These are phyloP conservation scores for Drosophila infuscata DNA, from an alignment of 2,888 invertebrate species.

Conservation along the genomic window DNA sequence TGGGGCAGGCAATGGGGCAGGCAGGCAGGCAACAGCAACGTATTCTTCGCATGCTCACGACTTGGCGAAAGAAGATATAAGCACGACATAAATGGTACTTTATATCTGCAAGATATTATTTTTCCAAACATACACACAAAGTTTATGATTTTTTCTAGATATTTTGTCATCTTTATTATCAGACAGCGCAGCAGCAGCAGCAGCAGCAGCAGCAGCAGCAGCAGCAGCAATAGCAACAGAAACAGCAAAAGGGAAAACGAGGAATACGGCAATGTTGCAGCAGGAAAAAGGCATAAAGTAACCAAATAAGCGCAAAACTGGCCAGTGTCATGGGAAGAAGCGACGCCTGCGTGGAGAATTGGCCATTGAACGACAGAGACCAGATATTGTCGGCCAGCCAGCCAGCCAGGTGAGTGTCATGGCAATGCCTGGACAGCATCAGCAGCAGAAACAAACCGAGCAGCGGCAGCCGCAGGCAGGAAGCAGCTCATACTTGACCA, in stretches of 20 bases:
- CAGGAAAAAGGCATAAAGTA: constrained; percentile 73
- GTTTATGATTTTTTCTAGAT: constrained; percentile 82
- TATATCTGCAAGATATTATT: constrained; percentile 81
- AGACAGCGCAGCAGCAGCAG: constrained; percentile 47
- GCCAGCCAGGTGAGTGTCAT: constrained; percentile 72
- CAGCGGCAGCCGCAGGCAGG: constrained; percentile 57
- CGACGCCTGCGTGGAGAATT: constrained; percentile 74
- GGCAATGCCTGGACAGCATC: constrained; percentile 39
- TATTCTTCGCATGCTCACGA: constrained; percentile 71
- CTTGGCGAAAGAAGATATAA: constrained; percentile 81
- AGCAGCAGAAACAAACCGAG: constrained; percentile 26
- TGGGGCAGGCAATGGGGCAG: background rate
- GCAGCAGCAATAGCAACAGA: constrained; percentile 21
- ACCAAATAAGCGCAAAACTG: constrained; percentile 74
- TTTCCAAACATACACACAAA: constrained; percentile 81
- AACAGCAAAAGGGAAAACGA: constrained; percentile 24
- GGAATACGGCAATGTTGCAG: constrained; percentile 17
- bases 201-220: constrained; percentile 3
- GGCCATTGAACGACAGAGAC: constrained; percentile 63
- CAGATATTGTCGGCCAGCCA: constrained; percentile 44
- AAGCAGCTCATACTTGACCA: constrained; percentile 69
- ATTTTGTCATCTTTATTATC: constrained; percentile 82
- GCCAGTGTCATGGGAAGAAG: constrained; percentile 73
- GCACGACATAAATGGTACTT: constrained; percentile 82
- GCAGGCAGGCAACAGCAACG: constrained; percentile 17